Base-by-base conservation (phyloP, 1,140 invertebrate genomes). In the Diuraphis noxia region DNA sequence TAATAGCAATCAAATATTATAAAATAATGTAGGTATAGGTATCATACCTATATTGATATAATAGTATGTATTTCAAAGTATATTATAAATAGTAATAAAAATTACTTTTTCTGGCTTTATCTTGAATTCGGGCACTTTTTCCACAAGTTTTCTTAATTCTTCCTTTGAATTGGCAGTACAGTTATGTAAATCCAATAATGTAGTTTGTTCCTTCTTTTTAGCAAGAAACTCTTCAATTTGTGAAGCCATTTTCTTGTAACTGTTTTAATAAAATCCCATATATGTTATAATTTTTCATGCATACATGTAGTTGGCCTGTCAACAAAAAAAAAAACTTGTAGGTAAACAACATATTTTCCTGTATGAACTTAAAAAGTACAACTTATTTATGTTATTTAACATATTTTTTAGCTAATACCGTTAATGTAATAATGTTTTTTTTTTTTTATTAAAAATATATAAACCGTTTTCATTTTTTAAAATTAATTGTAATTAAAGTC, bases 41-140 rank as follows among this genome's bases (percentile, higher is more conserved):
- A n/a, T n/a, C n/a, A n/a, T n/a, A n/a, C n/a, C n/a, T n/a, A n/a
- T n/a, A n/a, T n/a, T n/a, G n/a, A n/a, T n/a, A n/a, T n/a, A n/a
- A n/a, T n/a, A n/a, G n/a, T n/a, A n/a, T n/a, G n/a, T n/a, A n/a
- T n/a, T n/a, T n/a, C n/a, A n/a, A n/a, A n/a, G n/a, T n/a, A 43
- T 49, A 21, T 49, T 21, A 9, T 19, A 56, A 56, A 13, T 72
- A 72, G 13, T 17, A n/a, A 34, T 36, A 52, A 36, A 92, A 13
- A 34, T 25, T 94, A 97, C 96, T 95, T 98, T 98, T 94, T 98
- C 97, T 0, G 97, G 95, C 92, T 97, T 96, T 88, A 98, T 97
- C 94, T 97, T 98, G 93, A 97, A 98, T 93, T 98, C 98, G 1
- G 97, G 97, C 40, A 98, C 96, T 94, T 97, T 97, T 92, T 98